These are phyloP conservation scores for Chloropsis hardwickii DNA, from an alignment of 2,113 vertebrate species.

Conservation along the genomic window DNA sequence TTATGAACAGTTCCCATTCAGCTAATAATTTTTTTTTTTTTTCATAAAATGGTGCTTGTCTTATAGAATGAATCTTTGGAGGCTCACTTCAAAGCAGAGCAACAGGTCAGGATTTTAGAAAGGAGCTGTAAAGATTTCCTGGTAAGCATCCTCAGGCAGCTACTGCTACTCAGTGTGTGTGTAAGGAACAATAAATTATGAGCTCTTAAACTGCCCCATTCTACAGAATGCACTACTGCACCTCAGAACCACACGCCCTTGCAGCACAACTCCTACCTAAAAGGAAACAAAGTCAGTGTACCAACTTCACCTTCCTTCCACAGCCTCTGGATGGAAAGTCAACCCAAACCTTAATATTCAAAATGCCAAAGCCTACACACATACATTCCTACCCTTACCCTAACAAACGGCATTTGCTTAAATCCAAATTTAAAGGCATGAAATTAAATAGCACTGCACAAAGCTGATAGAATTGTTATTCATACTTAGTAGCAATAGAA, in stretches of 20 bases:
- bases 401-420: neutral
- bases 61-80: neutral
- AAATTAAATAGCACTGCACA: neutral
- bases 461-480: neutral
- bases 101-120: neutral
- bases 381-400: neutral
- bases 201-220: neutral
- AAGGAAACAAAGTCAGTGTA: neutral
- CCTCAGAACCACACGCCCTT: neutral
- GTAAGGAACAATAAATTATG: neutral
- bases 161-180: neutral
- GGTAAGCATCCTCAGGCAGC: neutral
- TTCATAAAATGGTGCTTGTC: neutral
- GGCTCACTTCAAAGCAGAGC: neutral
- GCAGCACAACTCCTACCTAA: neutral
- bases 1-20: neutral
- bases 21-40: neutral
- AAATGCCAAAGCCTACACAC: rapidly evolving
- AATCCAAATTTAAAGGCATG: neutral
- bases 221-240: neutral
- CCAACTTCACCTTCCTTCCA: neutral
- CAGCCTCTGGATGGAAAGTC: neutral
- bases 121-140: neutral
- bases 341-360: neutral
- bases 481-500: neutral